Evolutionary conservation across 1,140 invertebrate species (phyloP), one percentile per base, ranked within the genome.

Genomic region (Hestina assimilis): DNA sequence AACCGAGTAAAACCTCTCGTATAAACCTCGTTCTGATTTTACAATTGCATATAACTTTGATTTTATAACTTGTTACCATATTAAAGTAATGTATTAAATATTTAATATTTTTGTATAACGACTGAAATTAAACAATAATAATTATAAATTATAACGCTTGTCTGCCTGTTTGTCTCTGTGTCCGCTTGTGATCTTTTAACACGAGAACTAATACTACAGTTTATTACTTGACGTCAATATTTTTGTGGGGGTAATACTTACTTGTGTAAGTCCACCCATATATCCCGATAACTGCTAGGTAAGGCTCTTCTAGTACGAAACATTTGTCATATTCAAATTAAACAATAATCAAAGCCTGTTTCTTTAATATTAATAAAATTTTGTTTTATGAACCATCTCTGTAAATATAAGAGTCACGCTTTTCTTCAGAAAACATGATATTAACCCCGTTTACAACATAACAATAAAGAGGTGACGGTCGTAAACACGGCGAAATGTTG

Each of bases 381-480:
- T 19, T 52, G 8, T 53, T 35, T 19, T 38, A 17, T 19, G 8
- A 19, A 7, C 17, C 1, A 8, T 7, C 33, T 19, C 14, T 14
- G 40, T 53, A 52, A 45, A 59, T 53, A 57, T 57, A 24, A 50
- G 23, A 38, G 28, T 12, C 40, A 23, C 24, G 21, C 19, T 46
- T 43, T 41, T 40, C 21, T 21, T 46, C 31, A 48, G 53, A 82
- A 79, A 81, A 73, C 68, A 66, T 47, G 57, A 58, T 63, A 75
- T 80, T 80, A 79, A 82, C 82, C 76, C 79, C 69, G 76, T 80
- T 76, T 61, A 35, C 61, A 46, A 72, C 71, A 79, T 83, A 80
- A 83, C 69, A 78, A 75, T 85, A 83, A 87, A 75, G 55, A 56
- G 59, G 63, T 77, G 72, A 72, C 71, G 50, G 40, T 76, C 76